Evolutionary conservation across 2,888 invertebrate genomes (phyloP).

Genomic region (Pimpla rufipes): DNA sequence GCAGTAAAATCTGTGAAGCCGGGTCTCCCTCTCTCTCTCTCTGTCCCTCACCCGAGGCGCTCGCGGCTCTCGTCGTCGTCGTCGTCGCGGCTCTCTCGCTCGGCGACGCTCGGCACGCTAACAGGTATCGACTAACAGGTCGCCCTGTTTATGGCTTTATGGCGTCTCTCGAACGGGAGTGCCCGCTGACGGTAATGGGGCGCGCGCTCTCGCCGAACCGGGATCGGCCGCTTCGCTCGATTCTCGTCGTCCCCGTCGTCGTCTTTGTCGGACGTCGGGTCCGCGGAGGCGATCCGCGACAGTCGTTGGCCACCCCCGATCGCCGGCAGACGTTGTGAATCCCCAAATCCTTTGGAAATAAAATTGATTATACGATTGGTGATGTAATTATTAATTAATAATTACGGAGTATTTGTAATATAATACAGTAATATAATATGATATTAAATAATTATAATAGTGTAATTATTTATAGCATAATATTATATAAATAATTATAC

Average conservation of each 20-base stretch:
- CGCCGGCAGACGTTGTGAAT: too few species aligned
- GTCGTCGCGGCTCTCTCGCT: background rate
- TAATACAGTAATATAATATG: too few species aligned
- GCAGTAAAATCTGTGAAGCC: conserved; percentile 62
- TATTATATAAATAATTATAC: too few species aligned
- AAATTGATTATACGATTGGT: too few species aligned
- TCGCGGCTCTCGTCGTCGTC: conserved; percentile 10
- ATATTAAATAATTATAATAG: too few species aligned
- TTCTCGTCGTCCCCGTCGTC: conserved; percentile 35
- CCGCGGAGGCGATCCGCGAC: background rate
- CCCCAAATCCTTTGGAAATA: too few species aligned
- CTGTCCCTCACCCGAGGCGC: background rate
- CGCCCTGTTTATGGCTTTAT: conserved; percentile 76
- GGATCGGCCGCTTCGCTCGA: conserved; percentile 55
- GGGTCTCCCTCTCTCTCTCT: conserved; percentile 65
- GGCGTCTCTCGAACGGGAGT: conserved; percentile 74
- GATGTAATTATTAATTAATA: too few species aligned
- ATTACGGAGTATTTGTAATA: too few species aligned
- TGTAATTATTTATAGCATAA: too few species aligned
- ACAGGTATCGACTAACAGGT: conserved; percentile 75
- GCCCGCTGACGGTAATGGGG: conserved; percentile 74
- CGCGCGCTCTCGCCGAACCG: conserved; percentile 65
- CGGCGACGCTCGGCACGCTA: conserved; percentile 65
- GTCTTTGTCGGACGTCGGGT: conserved; percentile 11
- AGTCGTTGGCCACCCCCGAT: conserved; percentile 11